Percentiles rank a stretch among this genome's conserved stretches.
These are phyloP conservation scores for Ichneumoninae sp. DNA, from an alignment of 2,888 invertebrate genomes.

Conservation along the genomic window DNA sequence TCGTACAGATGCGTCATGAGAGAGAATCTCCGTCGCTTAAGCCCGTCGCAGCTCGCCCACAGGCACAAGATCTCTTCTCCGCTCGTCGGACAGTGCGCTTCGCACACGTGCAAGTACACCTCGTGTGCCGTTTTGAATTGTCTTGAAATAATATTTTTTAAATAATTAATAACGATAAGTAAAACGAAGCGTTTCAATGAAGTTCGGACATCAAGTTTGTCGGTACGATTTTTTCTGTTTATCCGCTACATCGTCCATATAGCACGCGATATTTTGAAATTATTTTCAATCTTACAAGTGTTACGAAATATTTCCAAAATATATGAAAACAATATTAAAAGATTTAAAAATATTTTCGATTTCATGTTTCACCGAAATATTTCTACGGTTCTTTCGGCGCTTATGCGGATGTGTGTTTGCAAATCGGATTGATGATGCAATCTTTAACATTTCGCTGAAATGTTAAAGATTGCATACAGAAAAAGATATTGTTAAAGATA, in stretches of 20 bases:
- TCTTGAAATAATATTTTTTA: constrained; percentile 82
- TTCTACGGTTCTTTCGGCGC: too few relatives aligned
- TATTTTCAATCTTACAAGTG: too few relatives aligned
- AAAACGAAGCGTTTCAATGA: neutral
- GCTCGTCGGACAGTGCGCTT: constrained; percentile 91
- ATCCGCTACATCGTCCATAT: neutral
- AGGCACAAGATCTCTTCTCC: constrained; percentile 93
- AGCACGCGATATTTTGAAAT: too few relatives aligned
- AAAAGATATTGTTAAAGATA: too few relatives aligned
- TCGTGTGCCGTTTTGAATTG: constrained; percentile 91
- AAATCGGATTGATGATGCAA: too few relatives aligned
- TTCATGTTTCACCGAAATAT: too few relatives aligned
- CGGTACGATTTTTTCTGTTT: neutral
- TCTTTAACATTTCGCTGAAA: too few relatives aligned
- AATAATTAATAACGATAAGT: constrained; percentile 12
- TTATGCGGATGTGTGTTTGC: too few relatives aligned
- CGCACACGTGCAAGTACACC: constrained; percentile 95
- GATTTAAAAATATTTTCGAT: too few relatives aligned
- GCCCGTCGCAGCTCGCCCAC: constrained; percentile 96
- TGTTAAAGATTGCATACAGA: too few relatives aligned
- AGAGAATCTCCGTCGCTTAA: constrained; percentile 96
- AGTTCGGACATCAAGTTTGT: neutral
- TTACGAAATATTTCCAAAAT: neutral
- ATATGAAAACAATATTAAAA: too few relatives aligned
- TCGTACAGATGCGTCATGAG: constrained; percentile 98